Base-by-base conservation (phyloP, 2,888 invertebrate genomes). In the Margaritifera margaritifera region DNA sequence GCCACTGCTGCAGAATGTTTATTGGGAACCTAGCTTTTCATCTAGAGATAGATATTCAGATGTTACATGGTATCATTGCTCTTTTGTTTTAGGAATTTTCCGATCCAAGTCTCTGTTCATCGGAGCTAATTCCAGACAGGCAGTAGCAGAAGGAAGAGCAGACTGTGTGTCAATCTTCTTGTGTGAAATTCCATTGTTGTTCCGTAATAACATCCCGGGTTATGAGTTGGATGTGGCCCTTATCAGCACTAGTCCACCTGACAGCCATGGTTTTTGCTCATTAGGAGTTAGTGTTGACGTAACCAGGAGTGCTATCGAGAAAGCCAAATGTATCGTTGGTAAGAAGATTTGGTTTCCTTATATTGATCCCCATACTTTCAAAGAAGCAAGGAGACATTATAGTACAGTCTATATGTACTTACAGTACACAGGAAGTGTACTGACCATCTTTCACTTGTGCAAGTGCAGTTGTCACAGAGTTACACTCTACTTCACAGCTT, bases 211-310 rank as follows among this genome's bases (percentile, higher is more conserved):
- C 11, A 42, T 42, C 42, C 42, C 24, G 93, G 93, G 81, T 94
- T 96, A 84, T 92, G 92, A 94, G 86, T 95, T 97, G 0, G 95
- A 98, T 90, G 94, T 97, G 56, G 93, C 88, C 0, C 69, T 89
- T 24, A 85, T 89, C 20, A 83, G 84, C 54, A 85, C 88, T 15
- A 83, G 79, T 64, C 96, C 96, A 1, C 96, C 97, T 0, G 98
- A 98, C 89, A 89, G 92, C 54, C 96, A 97, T 86, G 98, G 98
- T 0, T 98, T 93, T 90, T 97, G 97, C 91, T 95, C 95, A 60
- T 91, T 98, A 71, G 98, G 98, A 2, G 96, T 97, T 0, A 96
- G 96, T 70, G 95, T 98, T 0, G 98, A 98, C 90, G 96, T 96
- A 87, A 95, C 96, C 0, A 91, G 96, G 70, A 93, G 97, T 0